These are phyloP conservation scores for Austrofundulus limnaeus DNA, from an alignment of 2,113 vertebrate species.

Conservation along the genomic window DNA sequence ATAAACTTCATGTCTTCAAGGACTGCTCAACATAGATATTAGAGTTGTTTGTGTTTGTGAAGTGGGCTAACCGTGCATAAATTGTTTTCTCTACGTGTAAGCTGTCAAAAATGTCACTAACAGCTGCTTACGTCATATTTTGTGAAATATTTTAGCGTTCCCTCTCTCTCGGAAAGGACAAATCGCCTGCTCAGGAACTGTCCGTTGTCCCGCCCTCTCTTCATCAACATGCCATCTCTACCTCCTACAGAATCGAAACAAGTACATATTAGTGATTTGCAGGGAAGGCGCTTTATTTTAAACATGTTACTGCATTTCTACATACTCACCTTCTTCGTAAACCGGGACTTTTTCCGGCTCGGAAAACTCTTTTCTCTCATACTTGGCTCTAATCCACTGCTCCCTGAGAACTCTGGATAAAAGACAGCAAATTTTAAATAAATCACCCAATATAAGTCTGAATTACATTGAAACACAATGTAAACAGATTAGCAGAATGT, in stretches of 20 bases:
- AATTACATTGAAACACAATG: too few species aligned
- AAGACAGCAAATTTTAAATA: conserved; percentile 15
- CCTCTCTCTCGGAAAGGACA: conserved; percentile 85
- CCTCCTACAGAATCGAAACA: conserved; percentile 66
- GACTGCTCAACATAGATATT: too few species aligned
- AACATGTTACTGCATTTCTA: not conserved
- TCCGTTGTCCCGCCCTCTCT: conserved; percentile 87
- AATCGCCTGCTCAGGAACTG: conserved; percentile 88
- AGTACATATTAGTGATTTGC: conserved; percentile 11
- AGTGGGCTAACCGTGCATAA: not conserved
- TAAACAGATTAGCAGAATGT: too few species aligned
- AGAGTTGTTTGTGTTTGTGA: not conserved
- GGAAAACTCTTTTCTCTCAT: conserved; percentile 86
- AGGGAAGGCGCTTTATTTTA: not conserved
- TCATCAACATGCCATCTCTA: conserved; percentile 86
- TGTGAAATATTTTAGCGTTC: conserved; percentile 87
- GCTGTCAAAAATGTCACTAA: not conserved
- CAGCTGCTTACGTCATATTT: conserved; percentile 85
- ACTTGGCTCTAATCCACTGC: conserved; percentile 92
- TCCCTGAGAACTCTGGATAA: conserved; percentile 83
- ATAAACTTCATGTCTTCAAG: conserved; percentile 7
- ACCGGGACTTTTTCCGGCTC: conserved; percentile 62
- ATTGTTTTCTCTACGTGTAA: not conserved
- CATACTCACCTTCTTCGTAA: conserved; percentile 80
- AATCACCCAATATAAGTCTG: not conserved